These are phyloP conservation scores for Petaurus breviceps DNA, from an alignment of 2,113 vertebrate genomes.

Conservation along the genomic window DNA sequence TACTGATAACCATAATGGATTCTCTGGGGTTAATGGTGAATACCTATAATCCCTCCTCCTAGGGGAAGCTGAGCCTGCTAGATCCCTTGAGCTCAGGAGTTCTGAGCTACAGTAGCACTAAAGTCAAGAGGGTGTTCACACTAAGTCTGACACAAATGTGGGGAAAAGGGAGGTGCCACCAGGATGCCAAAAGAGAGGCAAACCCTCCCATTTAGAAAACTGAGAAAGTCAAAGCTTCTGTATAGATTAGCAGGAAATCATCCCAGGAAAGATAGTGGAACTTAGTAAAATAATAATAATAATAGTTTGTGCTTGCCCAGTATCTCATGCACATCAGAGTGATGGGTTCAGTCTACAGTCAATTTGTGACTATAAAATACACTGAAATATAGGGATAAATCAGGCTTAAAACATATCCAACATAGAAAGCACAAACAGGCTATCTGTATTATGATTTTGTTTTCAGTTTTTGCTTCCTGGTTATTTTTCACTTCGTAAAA, in stretches of 20 bases:
- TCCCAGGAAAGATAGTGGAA: neutral
- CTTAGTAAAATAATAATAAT: neutral
- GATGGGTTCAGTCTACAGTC: too few species aligned
- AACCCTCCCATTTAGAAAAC: neutral
- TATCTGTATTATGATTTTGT: neutral
- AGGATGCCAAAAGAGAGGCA: neutral
- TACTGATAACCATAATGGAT: neutral
- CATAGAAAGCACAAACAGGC: neutral
- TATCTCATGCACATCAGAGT: neutral
- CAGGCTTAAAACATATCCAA: constrained; percentile 3
- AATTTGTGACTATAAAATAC: neutral
- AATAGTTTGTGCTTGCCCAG: neutral
- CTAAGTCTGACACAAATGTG: neutral
- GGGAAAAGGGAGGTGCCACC: neutral
- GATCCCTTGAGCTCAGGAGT: neutral
- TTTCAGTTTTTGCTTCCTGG: neutral
- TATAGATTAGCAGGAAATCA: neutral
- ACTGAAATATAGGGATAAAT: neutral
- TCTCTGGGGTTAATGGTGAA: neutral
- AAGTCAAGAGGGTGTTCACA: neutral
- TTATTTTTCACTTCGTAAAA: neutral
- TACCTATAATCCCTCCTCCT: neutral
- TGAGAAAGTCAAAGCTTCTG: neutral
- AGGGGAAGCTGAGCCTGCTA: neutral
- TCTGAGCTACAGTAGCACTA: neutral